These are phyloP conservation scores for Drosophila seguyi DNA, from an alignment of 1,140 invertebrate genomes.

Conservation along the genomic window DNA sequence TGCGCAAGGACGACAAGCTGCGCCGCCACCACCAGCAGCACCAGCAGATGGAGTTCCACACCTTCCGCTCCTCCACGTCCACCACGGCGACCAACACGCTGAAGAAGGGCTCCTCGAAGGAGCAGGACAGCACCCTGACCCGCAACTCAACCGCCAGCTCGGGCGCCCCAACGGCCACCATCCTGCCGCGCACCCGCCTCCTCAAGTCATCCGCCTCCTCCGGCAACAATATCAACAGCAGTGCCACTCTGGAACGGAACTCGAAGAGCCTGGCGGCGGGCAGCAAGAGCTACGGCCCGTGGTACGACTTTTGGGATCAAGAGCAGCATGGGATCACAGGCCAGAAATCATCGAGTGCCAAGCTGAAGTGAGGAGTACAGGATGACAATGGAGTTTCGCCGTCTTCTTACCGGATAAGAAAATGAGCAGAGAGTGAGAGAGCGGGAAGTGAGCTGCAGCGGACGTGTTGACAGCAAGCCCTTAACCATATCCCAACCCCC, in stretches of 20 bases:
- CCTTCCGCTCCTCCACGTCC: constrained; percentile 79
- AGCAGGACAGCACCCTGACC: constrained; percentile 71
- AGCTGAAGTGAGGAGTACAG: constrained; percentile 83
- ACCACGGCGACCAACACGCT: constrained; percentile 60
- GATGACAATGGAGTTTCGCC: constrained; percentile 74
- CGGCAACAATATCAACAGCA: constrained; percentile 58
- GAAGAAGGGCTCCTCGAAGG: constrained; percentile 70
- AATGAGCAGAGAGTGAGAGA: constrained; percentile 63
- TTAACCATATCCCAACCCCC: constrained; percentile 2
- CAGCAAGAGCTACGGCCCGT: constrained; percentile 92
- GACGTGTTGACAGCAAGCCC: not conserved
- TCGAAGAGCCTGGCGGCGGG: constrained; percentile 68
- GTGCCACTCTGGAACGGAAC: constrained; percentile 74
- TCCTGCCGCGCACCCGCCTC: constrained; percentile 90
- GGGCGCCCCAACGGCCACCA: constrained; percentile 85
- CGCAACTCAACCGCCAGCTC: constrained; percentile 65
- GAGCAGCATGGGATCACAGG: constrained; percentile 70
- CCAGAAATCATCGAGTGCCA: constrained; percentile 66
- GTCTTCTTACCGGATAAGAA: constrained; percentile 77
- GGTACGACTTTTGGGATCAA: constrained; percentile 93
- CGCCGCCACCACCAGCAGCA: constrained; percentile 76
- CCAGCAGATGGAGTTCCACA: constrained; percentile 86
- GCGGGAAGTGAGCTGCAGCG: constrained; percentile 6
- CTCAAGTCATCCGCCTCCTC: constrained; percentile 70
- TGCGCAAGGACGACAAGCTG: constrained; percentile 86